Evolutionary conservation across 2,888 invertebrate species (phyloP).

Genomic region (Myopa testacea): DNA sequence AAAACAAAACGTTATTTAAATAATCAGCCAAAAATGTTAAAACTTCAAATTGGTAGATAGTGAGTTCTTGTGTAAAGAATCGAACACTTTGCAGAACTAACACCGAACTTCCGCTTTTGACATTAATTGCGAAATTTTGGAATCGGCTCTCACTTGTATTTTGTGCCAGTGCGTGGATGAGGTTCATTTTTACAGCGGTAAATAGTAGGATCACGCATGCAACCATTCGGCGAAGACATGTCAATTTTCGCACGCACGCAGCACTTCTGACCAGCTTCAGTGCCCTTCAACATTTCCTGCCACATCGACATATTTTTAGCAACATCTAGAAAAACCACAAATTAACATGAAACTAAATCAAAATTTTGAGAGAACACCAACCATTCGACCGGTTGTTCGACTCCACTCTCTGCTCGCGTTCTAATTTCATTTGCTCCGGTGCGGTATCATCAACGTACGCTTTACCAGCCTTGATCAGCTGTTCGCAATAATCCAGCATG

Average conservation of each 20-base stretch:
- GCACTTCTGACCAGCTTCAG: slow-evolving; percentile 83
- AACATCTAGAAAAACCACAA: slow-evolving; percentile 72
- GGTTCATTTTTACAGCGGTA: slow-evolving; percentile 96
- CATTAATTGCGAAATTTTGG: slow-evolving; percentile 3
- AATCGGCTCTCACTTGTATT: slow-evolving; percentile 84
- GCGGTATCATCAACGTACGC: slow-evolving; percentile 98
- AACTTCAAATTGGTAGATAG: too few relatives aligned
- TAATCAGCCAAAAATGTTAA: neutral
- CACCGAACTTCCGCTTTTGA: neutral
- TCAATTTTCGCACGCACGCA: slow-evolving; percentile 98
- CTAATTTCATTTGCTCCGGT: slow-evolving; percentile 92
- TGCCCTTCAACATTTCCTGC: slow-evolving; percentile 94
- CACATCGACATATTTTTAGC: slow-evolving; percentile 89
- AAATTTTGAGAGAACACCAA: slow-evolving; percentile 68
- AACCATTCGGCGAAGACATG: slow-evolving; percentile 96
- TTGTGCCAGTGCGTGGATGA: slow-evolving; percentile 92
- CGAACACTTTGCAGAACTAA: too few relatives aligned
- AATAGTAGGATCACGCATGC: slow-evolving; percentile 97
- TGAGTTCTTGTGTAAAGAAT: neutral
- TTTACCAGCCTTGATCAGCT: slow-evolving; percentile 86
- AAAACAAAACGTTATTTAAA: neutral
- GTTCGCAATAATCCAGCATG: slow-evolving; percentile 88
- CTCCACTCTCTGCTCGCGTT: slow-evolving; percentile 89
- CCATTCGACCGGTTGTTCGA: slow-evolving; percentile 88
- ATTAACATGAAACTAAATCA: neutral